Evolutionary conservation across 2,113 vertebrate species (phyloP).

Genomic region (Felis chaus): DNA sequence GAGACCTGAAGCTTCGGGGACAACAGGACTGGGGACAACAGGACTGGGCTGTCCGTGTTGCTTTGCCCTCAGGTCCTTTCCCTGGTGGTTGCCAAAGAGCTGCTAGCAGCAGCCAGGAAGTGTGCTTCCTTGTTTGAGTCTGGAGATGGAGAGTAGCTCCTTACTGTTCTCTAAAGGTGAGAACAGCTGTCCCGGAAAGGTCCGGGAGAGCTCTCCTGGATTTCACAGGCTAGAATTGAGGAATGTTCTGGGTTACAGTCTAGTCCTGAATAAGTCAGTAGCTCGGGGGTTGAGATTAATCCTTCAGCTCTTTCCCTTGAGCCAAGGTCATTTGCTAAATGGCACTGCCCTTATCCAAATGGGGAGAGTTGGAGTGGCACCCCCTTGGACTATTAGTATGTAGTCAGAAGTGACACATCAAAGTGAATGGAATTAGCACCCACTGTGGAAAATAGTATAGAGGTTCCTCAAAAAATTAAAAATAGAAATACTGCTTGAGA

Average conservation of each 20-base stretch:
- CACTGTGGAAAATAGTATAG: not conserved
- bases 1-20: not conserved
- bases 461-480: not conserved
- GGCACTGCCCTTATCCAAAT: not conserved
- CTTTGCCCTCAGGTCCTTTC: not conserved
- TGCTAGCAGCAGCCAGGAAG: not conserved
- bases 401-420: not conserved
- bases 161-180: not conserved
- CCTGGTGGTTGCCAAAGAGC: not conserved
- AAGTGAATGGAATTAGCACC: not conserved
- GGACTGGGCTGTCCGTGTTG: not conserved
- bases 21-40: fast-evolving
- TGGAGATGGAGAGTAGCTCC: not conserved
- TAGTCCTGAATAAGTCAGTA: not conserved
- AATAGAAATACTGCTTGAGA: not conserved
- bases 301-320: not conserved
- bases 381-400: not conserved
- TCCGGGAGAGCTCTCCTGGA: not conserved
- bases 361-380: not conserved
- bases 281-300: not conserved
- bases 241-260: not conserved
- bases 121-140: not conserved
- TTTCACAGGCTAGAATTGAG: not conserved
- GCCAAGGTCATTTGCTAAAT: not conserved
- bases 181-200: not conserved